Evolutionary conservation across 2,888 invertebrate species (phyloP), one percentile per base, ranked within the genome.

Genomic region (Drosophila colorata): DNA sequence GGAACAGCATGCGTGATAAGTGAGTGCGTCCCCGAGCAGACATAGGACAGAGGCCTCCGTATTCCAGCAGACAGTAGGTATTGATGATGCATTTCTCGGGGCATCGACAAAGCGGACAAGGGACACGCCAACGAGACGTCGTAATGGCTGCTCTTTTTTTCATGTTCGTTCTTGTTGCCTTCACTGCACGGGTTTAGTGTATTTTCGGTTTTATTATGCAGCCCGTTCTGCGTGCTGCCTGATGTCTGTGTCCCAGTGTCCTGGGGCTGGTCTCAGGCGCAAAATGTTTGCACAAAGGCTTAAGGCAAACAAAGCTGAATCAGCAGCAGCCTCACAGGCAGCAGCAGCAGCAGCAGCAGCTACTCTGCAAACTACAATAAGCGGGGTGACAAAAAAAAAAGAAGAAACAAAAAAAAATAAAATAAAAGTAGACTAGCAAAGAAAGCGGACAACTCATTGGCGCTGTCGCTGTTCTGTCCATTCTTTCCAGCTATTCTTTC

Each of bases 241-340:
- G 69, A 64, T 48, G 38, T 33, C 20, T 67, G 38, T 60, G 52
- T 31, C 56, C 46, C 53, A 14, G 51, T 20, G 58, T 58, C 78
- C 77, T 57, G 55, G 63, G 74, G 60, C 80, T 41, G 73, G 66
- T 71, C 78, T 72, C 74, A 75, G 84, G 79, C 71, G 85, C 88
- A 85, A 90, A 90, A 80, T 88, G 89, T 88, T 89, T 90, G 89
- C 90, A 85, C 86, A 90, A 90, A 87, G 80, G 90, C 88, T 88
- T 90, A 87, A 78, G 80, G 82, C 90, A 88, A 90, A 90, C 90
- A 88, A 89, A 87, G 90, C 87, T 90, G 87, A 88, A 84, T 90
- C 90, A 88, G 87, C 87, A 82, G 67, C 71, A 59, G 71, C 64
- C 38, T 49, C 69, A 67, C 44, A 58, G 61, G 72, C 83, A 66